A percentile compares a stretch with the other conserved stretches of the same genome.
Evolutionary conservation across 2,113 vertebrate species (phyloP).

Genomic region (Ctenodactylus gundi): DNA sequence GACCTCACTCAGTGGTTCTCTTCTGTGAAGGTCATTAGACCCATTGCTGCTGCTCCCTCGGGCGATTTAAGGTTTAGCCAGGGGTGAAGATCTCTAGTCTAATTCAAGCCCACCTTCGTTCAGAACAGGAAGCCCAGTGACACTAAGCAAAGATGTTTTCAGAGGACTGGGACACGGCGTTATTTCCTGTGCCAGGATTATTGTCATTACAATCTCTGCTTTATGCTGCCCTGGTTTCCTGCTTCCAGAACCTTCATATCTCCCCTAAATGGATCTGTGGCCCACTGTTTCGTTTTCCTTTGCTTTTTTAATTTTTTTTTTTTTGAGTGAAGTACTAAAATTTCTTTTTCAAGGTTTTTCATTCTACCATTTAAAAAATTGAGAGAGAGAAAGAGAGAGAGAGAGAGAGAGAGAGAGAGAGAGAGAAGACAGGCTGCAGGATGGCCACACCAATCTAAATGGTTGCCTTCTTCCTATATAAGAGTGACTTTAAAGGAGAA

Average conservation of each 20-base stretch:
- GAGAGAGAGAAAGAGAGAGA: too few species aligned
- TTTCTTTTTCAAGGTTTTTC: too few species aligned
- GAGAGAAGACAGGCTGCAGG: too few species aligned
- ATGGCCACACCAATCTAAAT: too few species aligned
- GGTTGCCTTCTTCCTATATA: not conserved
- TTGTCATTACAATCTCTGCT: not conserved
- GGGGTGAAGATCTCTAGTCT: not conserved
- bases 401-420: too few species aligned
- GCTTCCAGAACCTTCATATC: not conserved
- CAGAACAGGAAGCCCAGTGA: not conserved
- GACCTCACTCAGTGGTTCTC: not conserved
- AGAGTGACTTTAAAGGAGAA: not conserved
- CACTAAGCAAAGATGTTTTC: not conserved
- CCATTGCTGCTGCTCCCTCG: too few species aligned
- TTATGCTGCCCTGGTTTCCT: not conserved
- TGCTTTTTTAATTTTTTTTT: too few species aligned
- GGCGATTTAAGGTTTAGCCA: not conserved
- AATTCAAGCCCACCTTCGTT: not conserved
- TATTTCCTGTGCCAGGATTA: not conserved
- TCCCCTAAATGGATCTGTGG: too few species aligned
- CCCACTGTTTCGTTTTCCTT: too few species aligned
- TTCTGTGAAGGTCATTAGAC: fast-evolving
- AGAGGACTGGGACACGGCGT: not conserved
- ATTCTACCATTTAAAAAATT: too few species aligned
- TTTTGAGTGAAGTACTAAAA: too few species aligned